These are phyloP conservation scores for Bombus waltoni DNA, from an alignment of 1,140 invertebrate species.

Conservation along the genomic window DNA sequence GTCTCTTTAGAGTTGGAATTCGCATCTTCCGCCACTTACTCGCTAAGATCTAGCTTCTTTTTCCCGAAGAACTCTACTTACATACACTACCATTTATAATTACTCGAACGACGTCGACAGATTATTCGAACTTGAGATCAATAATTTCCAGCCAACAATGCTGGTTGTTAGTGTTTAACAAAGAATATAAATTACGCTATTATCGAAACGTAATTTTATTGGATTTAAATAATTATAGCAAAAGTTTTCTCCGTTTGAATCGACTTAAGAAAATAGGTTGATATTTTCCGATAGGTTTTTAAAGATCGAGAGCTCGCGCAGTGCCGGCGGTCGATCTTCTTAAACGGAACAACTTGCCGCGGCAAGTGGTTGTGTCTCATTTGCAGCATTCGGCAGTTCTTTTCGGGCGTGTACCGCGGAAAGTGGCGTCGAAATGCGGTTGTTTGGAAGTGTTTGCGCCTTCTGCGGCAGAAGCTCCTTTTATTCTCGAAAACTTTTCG, in stretches of 20 bases:
- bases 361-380: conserved; percentile 58
- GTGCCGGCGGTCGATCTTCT: conserved; percentile 53
- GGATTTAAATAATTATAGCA: too few relatives aligned
- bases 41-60: too few relatives aligned
- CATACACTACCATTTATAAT: too few relatives aligned
- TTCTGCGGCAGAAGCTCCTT: conserved; percentile 23
- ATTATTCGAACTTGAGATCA: neutral
- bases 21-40: neutral
- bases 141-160: too few relatives aligned
- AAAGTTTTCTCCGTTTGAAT: neutral
- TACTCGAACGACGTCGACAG: too few relatives aligned
- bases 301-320: conserved; percentile 11
- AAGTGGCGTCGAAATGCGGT: conserved; percentile 57
- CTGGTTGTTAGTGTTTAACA: too few relatives aligned
- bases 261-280: neutral
- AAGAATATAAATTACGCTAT: too few relatives aligned
- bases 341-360: conserved; percentile 42
- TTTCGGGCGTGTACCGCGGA: conserved; percentile 28
- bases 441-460: conserved; percentile 50
- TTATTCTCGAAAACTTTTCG: conserved; percentile 53
- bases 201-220: too few relatives aligned
- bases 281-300: too few relatives aligned
- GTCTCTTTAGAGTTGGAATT: neutral
- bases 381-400: conserved; percentile 51
- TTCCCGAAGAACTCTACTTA: too few relatives aligned